Percentiles rank a stretch among this genome's conserved stretches.
Conservation (phyloP, 1,140 invertebrate genomes). For the Asbolus verrucosus region DNA sequence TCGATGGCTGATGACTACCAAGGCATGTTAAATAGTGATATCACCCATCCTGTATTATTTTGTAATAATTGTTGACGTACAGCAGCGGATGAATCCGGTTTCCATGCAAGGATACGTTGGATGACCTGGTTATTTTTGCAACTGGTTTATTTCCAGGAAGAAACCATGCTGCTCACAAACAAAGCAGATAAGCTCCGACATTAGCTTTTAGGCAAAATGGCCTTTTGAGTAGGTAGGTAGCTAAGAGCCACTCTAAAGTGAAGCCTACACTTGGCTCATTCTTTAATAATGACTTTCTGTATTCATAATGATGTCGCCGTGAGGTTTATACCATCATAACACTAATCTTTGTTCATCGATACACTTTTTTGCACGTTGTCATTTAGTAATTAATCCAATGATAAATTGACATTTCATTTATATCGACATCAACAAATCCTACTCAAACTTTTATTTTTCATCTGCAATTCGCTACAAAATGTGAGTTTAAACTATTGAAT, state of each 20-base stretch:
- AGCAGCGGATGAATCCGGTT: slow-evolving; percentile 29
- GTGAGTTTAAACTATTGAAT: no score
- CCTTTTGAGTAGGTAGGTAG: slow-evolving; percentile 21
- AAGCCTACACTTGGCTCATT: slow-evolving; percentile 18
- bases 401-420: no score
- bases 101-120: slow-evolving; percentile 25
- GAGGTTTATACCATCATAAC: no score
- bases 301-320: no score
- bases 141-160: slow-evolving; percentile 30
- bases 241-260: slow-evolving; percentile 3
- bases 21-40: slow-evolving; percentile 26
- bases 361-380: no score
- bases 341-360: no score
- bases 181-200: slow-evolving; percentile 10
- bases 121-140: slow-evolving; percentile 32
- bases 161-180: background rate
- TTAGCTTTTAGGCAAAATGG: slow-evolving; percentile 6
- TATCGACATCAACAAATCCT: no score
- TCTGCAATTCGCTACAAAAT: no score
- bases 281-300: no score
- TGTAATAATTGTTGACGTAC: slow-evolving; percentile 24
- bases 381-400: no score
- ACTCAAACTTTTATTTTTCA: no score
- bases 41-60: slow-evolving; percentile 34
- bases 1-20: no score